A percentile compares a stretch with the other conserved stretches of the same genome.
phyloP scores from a whole-genome alignment of 2,797 vertebrate genomes.

The Atherinosoma microstoma region DNA sequence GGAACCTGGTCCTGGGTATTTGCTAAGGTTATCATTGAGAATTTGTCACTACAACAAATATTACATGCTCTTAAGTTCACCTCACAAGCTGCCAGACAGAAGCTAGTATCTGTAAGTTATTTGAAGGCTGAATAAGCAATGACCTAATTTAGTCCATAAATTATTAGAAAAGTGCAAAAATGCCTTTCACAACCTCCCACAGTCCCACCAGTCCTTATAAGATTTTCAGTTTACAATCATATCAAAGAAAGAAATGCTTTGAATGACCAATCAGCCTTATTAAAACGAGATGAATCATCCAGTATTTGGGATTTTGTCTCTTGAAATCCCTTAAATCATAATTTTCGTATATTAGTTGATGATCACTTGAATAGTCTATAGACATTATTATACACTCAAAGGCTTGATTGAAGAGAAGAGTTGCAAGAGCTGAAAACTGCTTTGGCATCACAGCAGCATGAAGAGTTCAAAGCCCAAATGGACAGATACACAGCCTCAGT shows the following conservation, averaged over 20 bases:
- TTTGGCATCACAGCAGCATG: conserved; percentile 22
- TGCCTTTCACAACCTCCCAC: not conserved
- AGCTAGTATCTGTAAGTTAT: not conserved
- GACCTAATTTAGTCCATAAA: not conserved
- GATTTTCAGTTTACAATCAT: not conserved
- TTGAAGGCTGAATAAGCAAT: not conserved
- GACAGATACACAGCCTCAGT: conserved; percentile 29
- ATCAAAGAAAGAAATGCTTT: not conserved
- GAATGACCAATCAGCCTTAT: not conserved
- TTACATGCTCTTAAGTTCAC: not conserved
- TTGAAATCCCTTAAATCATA: not conserved
- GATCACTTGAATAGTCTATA: not conserved
- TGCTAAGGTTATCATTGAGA: not conserved
- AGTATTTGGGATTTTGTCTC: not conserved
- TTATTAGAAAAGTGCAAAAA: not conserved
- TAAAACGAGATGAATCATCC: not conserved
- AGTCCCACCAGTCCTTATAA: not conserved
- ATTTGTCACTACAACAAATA: not conserved
- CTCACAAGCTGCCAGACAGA: not conserved
- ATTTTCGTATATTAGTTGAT: no score
- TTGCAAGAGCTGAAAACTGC: conserved; percentile 12
- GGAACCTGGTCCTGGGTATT: not conserved
- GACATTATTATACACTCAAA: not conserved
- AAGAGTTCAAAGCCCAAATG: conserved; percentile 39
- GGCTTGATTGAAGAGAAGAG: not conserved